phyloP scores from a whole-genome alignment of 2,888 invertebrate species.

The Tachina grossa region DNA sequence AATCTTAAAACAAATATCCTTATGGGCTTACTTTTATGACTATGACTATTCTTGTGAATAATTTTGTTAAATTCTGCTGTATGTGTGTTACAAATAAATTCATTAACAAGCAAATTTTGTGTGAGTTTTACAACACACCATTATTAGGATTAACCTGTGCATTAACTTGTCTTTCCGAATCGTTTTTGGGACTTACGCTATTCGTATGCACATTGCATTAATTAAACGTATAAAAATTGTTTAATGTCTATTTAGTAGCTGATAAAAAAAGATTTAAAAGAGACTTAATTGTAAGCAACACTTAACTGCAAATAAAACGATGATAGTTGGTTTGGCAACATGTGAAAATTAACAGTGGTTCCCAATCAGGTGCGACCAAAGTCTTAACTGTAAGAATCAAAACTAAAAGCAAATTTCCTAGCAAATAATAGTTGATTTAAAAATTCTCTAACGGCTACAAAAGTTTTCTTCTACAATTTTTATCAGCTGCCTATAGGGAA shows the following conservation, averaged over 20 bases:
- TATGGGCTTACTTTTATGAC: slow-evolving; percentile 10
- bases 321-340: background rate
- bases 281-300: slow-evolving; percentile 39
- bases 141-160: slow-evolving; percentile 68
- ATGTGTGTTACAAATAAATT: slow-evolving; percentile 58
- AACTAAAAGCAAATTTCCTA: no score
- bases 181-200: background rate
- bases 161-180: slow-evolving; percentile 37
- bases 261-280: slow-evolving; percentile 70
- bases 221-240: slow-evolving; percentile 67
- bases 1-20: slow-evolving; percentile 45
- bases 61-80: slow-evolving; percentile 33
- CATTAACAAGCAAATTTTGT: slow-evolving; percentile 46
- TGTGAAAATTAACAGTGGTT: background rate
- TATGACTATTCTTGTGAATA: background rate
- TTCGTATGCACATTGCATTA: slow-evolving; percentile 23
- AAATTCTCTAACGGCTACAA: no score
- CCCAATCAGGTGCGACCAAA: background rate
- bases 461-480: no score
- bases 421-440: no score
- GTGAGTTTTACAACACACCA: slow-evolving; percentile 67
- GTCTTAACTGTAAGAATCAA: no score
- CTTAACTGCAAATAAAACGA: slow-evolving; percentile 31
- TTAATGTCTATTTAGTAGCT: slow-evolving; percentile 68
- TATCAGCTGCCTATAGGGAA: slow-evolving; percentile 12